Base-by-base conservation (phyloP, 1,140 invertebrate species). In the Drosophila watanabei region DNA sequence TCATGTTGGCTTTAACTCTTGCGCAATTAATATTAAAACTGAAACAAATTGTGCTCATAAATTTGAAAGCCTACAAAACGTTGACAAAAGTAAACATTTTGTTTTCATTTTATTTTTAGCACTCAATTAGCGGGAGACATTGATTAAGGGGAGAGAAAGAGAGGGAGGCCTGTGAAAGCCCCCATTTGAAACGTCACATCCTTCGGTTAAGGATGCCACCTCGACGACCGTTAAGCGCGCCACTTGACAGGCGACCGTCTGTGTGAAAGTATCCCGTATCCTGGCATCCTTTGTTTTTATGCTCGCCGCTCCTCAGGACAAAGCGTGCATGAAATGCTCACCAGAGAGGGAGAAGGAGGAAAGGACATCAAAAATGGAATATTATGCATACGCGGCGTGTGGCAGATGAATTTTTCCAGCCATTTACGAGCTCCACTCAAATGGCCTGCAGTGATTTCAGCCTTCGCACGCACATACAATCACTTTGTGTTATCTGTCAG, bases 391-490 rank as follows among this genome's bases (percentile, higher is more conserved):
- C 75, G 73, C 63, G 24, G 56, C 43, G 28, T 62, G 64, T 46
- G 30, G 59, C 48, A 59, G 51, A 70, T 71, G 64, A 71, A 71
- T 71, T 56, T 70, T 70, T 79, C 28, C 75, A 62, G 75, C 75
- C 64, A 62, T 79, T 70, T 78, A 79, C 75, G 75, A 79, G 56
- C 75, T 60, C 51, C 64, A 52, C 54, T 52, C 33, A 57, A 61
- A 78, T 78, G 75, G 80, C 80, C 76, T 87, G 84, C 83, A 88
- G 83, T 83, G 78, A 84, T 88, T 84, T 70, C 81, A 48, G 71
- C 54, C 64, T 62, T 60, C 66, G 68, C 58, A 69, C 48, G 49
- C 43, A 51, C 32, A 62, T 48, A 60, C 33, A 39, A 3, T 75
- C 56, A 72, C 58, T 71, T 16, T 54, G 28, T 76, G 61, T 49